These are phyloP conservation scores for Deilephila porcellus DNA, from an alignment of 2,888 invertebrate genomes.

Conservation along the genomic window DNA sequence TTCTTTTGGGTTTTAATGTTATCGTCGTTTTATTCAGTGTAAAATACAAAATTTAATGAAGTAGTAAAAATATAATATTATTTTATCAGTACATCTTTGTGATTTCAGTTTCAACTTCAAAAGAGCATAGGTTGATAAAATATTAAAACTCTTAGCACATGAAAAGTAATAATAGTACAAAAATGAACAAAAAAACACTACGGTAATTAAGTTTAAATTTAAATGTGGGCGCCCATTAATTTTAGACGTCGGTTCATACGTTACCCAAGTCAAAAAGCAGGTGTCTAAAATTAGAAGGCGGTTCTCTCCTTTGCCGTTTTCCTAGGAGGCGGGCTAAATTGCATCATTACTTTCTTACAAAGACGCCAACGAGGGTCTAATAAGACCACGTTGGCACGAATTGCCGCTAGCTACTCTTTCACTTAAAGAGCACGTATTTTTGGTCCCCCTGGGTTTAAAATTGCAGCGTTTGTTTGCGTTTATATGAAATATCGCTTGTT, in stretches of 20 bases:
- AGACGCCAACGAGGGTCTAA: conserved; percentile 42
- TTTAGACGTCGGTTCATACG: conserved; percentile 18
- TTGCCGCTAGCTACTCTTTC: conserved; percentile 42
- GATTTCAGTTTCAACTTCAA: not conserved
- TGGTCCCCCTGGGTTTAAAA: conserved; percentile 37
- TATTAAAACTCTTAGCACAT: not conserved
- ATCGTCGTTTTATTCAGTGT: too few relatives aligned
- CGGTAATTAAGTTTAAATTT: conserved; percentile 13
- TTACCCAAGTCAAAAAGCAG: conserved; percentile 24
- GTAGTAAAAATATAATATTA: too few relatives aligned
- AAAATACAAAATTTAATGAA: too few relatives aligned
- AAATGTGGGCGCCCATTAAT: conserved; percentile 21
- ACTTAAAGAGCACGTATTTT: conserved; percentile 43
- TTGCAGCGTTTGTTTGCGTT: conserved; percentile 28
- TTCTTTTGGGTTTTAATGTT: too few relatives aligned
- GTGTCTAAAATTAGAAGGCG: conserved; percentile 29
- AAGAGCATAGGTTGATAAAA: not conserved
- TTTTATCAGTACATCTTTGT: too few relatives aligned
- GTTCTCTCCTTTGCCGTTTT: conserved; percentile 24
- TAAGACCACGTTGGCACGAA: conserved; percentile 43
- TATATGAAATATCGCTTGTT: not conserved
- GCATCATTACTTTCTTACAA: conserved; percentile 49
- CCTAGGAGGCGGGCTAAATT: conserved; percentile 47
- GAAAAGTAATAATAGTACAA: not conserved
- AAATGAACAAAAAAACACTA: not conserved